phyloP scores from a whole-genome alignment of 1,140 invertebrate genomes.

The Lucilia sericata region DNA sequence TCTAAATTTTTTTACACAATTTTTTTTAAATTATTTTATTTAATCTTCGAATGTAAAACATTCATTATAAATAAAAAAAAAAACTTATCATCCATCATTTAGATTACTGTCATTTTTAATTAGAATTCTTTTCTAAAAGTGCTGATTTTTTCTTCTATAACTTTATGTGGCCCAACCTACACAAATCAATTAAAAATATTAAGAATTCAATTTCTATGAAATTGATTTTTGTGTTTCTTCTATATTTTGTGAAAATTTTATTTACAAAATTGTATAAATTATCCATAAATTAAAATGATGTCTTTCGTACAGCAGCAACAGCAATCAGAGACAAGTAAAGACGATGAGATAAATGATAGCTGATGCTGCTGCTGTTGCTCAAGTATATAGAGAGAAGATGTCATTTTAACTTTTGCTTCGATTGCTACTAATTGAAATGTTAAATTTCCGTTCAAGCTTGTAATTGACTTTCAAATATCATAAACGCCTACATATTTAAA shows the following conservation, averaged over 20 bases:
- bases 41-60: too few species aligned
- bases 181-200: background rate
- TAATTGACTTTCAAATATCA: constrained; percentile 60
- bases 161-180: background rate
- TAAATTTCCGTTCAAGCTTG: constrained; percentile 66
- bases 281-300: constrained; percentile 18
- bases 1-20: too few species aligned
- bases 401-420: constrained; percentile 32
- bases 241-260: background rate
- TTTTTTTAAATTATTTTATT: too few species aligned
- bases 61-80: too few species aligned
- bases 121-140: too few species aligned
- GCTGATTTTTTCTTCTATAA: background rate
- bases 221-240: background rate
- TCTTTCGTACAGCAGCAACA: background rate
- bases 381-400: background rate
- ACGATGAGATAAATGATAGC: background rate
- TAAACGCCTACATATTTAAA: constrained; percentile 35
- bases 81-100: too few species aligned
- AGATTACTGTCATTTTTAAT: too few species aligned
- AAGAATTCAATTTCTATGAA: background rate
- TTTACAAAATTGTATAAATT: background rate
- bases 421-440: constrained; percentile 63
- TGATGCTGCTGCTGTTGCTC: too few species aligned
- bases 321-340: background rate